Evolutionary conservation across 2,113 vertebrate species (phyloP).

Genomic region (Phaethon lepturus): DNA sequence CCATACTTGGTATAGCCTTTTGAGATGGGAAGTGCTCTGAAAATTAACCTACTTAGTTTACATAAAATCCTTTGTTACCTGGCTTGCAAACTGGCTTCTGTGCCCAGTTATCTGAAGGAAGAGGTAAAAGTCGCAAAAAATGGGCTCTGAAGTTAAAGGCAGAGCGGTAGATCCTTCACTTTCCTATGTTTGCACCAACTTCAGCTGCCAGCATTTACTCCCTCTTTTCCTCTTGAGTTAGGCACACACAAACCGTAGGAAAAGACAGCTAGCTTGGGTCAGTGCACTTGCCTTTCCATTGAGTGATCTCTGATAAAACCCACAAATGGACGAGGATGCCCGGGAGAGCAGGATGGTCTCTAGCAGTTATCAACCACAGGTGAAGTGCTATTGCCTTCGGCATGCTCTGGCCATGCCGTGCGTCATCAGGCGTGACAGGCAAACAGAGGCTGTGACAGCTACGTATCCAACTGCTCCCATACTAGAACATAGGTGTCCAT

Average conservation of each 20-base stretch:
- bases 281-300: neutral
- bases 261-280: neutral
- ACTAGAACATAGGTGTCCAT: neutral
- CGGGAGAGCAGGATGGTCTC: neutral
- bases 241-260: rapidly evolving
- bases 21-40: neutral
- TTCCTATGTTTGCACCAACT: neutral
- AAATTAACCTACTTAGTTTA: neutral
- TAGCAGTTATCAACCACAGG: neutral
- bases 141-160: neutral
- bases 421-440: neutral
- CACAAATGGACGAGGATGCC: neutral
- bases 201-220: neutral
- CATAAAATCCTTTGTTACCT: neutral
- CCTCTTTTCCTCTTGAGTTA: neutral
- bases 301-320: neutral
- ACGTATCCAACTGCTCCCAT: neutral
- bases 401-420: neutral
- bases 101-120: neutral
- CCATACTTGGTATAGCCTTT: neutral
- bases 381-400: neutral
- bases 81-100: neutral
- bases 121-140: neutral
- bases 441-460: neutral
- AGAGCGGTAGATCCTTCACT: neutral